phyloP scores from a whole-genome alignment of 1,140 invertebrate genomes.

The Apis mellifera region Amel_HAv3.1 CM009941.2:13694001-13694500 shows the following conservation, averaged over 20 bases:
- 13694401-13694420: neutral
- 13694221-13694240: too few relatives aligned
- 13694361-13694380: too few relatives aligned
- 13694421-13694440: neutral
- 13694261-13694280: neutral
- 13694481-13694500: constrained; percentile 6
- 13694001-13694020: constrained; percentile 44
- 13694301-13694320: neutral
- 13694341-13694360: too few relatives aligned
- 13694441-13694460: constrained; percentile 4
- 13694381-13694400: neutral
- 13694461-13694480: neutral
- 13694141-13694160: neutral
- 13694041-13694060: constrained; percentile 51
- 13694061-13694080: constrained; percentile 50
- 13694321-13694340: neutral
- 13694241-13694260: too few relatives aligned
- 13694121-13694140: neutral
- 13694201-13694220: too few relatives aligned
- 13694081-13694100: neutral
- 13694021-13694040: constrained; percentile 65
- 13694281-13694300: too few relatives aligned
- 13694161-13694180: neutral
- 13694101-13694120: neutral
- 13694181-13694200: neutral